A percentile compares a stretch with the other conserved stretches of the same genome.
Conservation (phyloP, 92 coral and sea anemone genomes). For the Heteractis magnifica region DNA sequence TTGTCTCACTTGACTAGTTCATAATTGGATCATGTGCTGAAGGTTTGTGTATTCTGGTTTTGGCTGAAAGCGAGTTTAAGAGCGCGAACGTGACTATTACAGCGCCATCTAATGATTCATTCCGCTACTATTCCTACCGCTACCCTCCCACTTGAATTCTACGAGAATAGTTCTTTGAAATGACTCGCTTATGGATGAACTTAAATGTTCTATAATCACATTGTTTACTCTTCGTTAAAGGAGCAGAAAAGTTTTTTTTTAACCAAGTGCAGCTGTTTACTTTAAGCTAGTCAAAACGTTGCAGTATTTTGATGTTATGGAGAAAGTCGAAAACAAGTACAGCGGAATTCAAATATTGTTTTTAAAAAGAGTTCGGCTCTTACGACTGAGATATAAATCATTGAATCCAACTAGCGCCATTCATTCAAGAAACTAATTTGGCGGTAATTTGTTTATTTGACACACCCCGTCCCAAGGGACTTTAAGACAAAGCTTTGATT, state of each 20-base stretch:
- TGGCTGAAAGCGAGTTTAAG: background rate
- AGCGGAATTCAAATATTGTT: background rate
- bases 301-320: background rate
- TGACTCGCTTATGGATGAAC: background rate
- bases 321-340: background rate
- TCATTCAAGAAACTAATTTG: conserved; percentile 64
- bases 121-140: background rate
- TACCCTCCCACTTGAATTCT: background rate
- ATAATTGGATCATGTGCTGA: background rate
- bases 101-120: background rate
- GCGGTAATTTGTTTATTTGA: conserved; percentile 77
- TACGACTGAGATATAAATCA: conserved; percentile 27
- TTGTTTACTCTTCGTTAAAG: background rate
- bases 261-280: background rate
- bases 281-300: background rate
- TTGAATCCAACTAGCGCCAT: conserved; percentile 49
- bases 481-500: conserved; percentile 66
- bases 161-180: background rate
- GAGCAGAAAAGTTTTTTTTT: background rate
- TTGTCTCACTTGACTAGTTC: background rate
- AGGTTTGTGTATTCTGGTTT: background rate
- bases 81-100: background rate
- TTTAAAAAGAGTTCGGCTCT: conserved; percentile 18
- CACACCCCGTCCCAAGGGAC: conserved; percentile 94
- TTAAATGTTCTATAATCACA: background rate